These are phyloP conservation scores for Callimorpha dominula DNA, from an alignment of 2,888 invertebrate genomes.

Conservation along the genomic window DNA sequence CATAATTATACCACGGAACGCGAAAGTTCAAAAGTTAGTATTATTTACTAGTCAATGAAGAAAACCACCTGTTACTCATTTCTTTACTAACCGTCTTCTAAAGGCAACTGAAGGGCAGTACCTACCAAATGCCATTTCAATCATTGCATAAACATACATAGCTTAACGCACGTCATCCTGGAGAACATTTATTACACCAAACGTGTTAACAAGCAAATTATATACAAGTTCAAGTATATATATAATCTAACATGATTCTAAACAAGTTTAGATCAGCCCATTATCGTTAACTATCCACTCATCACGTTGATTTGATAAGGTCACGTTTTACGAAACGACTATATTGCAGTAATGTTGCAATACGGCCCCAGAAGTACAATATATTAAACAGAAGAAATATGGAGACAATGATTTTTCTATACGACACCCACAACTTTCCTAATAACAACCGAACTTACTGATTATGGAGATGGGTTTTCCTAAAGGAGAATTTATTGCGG, in stretches of 20 bases:
- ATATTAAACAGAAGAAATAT: slow-evolving; percentile 24
- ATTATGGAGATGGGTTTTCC: slow-evolving; percentile 1
- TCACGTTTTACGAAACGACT: slow-evolving; percentile 44
- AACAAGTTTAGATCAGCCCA: slow-evolving; percentile 28
- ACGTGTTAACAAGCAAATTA: slow-evolving; percentile 8
- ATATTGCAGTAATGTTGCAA: slow-evolving; percentile 38
- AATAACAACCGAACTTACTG: background rate
- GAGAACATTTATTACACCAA: slow-evolving; percentile 1
- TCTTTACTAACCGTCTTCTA: background rate
- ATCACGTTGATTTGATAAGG: slow-evolving; percentile 39
- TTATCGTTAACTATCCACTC: slow-evolving; percentile 9
- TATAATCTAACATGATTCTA: slow-evolving; percentile 11
- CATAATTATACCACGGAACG: no score
- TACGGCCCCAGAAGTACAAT: background rate
- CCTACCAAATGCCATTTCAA: background rate
- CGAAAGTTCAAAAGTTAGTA: no score
- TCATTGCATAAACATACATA: background rate
- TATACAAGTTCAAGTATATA: slow-evolving; percentile 15
- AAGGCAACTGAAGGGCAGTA: background rate
- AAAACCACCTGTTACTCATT: no score
- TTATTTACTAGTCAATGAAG: no score
- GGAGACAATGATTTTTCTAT: background rate
- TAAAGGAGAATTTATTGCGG: background rate
- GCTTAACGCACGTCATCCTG: background rate
- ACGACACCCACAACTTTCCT: background rate